Conservation (phyloP, 2,797 vertebrate genomes). For the Parauchenoglanis punctatus region DNA sequence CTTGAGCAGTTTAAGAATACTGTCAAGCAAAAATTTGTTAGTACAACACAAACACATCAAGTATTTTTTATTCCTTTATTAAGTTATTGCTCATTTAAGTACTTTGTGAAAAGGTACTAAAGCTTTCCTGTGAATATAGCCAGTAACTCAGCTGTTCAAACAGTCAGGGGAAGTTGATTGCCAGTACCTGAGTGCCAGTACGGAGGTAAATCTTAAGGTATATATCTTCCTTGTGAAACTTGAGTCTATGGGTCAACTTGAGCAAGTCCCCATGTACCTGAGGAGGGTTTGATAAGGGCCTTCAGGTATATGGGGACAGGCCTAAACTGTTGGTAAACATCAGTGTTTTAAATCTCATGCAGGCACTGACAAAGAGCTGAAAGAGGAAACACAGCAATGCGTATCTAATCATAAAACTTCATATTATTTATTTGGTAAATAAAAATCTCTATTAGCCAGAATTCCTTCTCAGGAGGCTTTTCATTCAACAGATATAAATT, state of each 20-base stretch:
- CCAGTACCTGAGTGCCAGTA: not conserved
- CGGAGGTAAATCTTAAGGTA: not conserved
- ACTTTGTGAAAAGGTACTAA: not conserved
- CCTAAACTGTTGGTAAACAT: not conserved
- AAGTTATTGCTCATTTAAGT: not conserved
- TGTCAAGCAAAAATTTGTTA: not conserved
- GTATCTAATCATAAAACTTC: not conserved
- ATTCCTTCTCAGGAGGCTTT: not conserved
- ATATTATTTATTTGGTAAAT: not conserved
- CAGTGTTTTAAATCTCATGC: not conserved
- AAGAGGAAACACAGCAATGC: not conserved
- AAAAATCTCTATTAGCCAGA: not conserved
- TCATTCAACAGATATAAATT: not conserved
- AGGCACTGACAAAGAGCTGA: not conserved
- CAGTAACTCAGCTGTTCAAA: not conserved
- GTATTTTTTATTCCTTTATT: no score
- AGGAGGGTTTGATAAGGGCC: not conserved
- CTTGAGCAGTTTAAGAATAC: not conserved
- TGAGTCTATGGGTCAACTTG: not conserved
- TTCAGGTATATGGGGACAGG: not conserved
- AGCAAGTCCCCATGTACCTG: not conserved
- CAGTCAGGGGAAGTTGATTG: not conserved
- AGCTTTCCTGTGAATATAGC: not conserved
- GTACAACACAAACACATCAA: not conserved
- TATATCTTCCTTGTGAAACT: not conserved